Conservation (phyloP, 2,888 invertebrate species). For the Apamea sordens region DNA sequence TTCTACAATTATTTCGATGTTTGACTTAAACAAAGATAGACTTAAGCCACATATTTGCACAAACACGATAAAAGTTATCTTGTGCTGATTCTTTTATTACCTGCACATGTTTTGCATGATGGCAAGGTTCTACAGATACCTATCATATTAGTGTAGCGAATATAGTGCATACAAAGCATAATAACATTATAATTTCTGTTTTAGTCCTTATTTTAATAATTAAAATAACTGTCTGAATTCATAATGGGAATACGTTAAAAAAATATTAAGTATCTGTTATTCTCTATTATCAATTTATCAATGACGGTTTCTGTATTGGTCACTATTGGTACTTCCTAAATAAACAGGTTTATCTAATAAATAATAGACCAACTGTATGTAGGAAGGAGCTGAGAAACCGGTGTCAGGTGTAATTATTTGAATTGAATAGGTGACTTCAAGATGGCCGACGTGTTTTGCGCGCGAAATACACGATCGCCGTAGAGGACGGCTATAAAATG, state of each 20-base stretch:
- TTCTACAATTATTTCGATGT: slow-evolving; percentile 37
- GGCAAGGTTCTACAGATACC: slow-evolving; percentile 16
- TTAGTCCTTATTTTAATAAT: not conserved
- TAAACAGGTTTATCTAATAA: not conserved
- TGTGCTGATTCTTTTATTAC: slow-evolving; percentile 36
- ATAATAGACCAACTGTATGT: slow-evolving; percentile 12
- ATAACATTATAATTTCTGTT: not conserved
- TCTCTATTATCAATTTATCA: slow-evolving; percentile 1
- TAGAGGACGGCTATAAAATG: slow-evolving; percentile 50
- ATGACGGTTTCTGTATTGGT: not conserved
- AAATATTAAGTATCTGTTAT: not conserved
- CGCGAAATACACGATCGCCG: slow-evolving; percentile 43
- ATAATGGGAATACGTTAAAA: slow-evolving; percentile 10
- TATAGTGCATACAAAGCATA: slow-evolving; percentile 22
- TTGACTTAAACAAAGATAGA: slow-evolving; percentile 4
- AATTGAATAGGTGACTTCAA: slow-evolving; percentile 50
- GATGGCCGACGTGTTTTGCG: slow-evolving; percentile 59
- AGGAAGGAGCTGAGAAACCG: slow-evolving; percentile 48
- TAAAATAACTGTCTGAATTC: slow-evolving; percentile 2
- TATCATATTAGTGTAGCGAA: slow-evolving; percentile 1
- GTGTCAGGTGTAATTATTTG: slow-evolving; percentile 51
- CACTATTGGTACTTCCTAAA: not conserved
- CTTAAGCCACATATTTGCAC: slow-evolving; percentile 8
- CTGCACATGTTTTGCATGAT: slow-evolving; percentile 29
- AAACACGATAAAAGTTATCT: slow-evolving; percentile 50